Conservation (phyloP, 1,140 invertebrate species). For the Vanessa tameamea region DNA sequence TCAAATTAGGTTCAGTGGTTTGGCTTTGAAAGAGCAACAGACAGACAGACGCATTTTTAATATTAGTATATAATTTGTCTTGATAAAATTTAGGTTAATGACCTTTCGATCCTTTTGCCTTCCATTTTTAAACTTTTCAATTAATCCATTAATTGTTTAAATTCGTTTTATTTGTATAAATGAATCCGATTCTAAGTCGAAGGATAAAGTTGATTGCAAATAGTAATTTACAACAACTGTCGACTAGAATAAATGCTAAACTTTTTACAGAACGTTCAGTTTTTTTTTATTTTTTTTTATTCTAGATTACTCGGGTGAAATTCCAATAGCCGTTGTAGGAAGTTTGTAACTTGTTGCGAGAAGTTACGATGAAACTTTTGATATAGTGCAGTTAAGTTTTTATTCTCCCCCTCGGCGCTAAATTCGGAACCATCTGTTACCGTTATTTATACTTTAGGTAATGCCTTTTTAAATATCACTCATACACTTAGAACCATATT, state of each 20-base stretch:
- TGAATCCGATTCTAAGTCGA: no score
- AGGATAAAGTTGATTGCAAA: neutral
- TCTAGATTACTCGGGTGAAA: conserved; percentile 34
- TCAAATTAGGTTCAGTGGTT: no score
- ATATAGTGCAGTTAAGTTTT: conserved; percentile 42
- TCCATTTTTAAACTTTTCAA: no score
- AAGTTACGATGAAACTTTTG: conserved; percentile 40
- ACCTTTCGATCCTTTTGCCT: no score
- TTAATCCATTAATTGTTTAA: no score
- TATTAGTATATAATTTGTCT: no score
- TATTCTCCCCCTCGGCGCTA: conserved; percentile 34
- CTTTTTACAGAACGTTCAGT: neutral
- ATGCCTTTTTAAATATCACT: neutral
- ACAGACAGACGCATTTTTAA: no score
- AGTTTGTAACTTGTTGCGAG: conserved; percentile 41
- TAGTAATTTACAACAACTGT: neutral
- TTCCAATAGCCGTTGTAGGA: conserved; percentile 32
- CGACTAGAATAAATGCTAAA: neutral
- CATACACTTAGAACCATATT: neutral
- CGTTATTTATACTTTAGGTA: conserved; percentile 27
- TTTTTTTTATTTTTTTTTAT: conserved; percentile 20
- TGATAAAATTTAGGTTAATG: no score
- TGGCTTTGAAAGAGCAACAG: no score
- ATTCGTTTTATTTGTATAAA: no score
- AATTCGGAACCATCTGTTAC: conserved; percentile 38